These are phyloP conservation scores for Orthonevra nobilis DNA, from an alignment of 2,888 invertebrate genomes.

Conservation along the genomic window DNA sequence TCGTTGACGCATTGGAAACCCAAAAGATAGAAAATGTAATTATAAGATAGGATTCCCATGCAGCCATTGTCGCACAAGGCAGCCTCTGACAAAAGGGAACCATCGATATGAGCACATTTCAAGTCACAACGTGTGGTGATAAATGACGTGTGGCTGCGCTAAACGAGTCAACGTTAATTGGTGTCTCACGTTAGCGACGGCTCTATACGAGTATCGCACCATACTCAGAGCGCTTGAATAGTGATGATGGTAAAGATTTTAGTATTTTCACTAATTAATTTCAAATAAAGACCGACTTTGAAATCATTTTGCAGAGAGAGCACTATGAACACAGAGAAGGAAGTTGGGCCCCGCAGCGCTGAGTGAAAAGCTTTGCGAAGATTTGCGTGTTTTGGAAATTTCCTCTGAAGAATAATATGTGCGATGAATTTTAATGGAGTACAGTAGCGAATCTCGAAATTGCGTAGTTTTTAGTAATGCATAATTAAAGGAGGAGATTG, in stretches of 20 bases:
- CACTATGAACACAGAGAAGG: background rate
- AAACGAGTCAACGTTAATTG: slow-evolving; percentile 53
- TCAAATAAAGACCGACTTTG: slow-evolving; percentile 42
- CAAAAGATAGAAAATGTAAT: no score
- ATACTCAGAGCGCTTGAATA: background rate
- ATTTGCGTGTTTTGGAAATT: slow-evolving; percentile 41
- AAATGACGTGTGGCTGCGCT: slow-evolving; percentile 37
- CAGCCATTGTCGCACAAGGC: background rate
- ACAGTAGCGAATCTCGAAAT: slow-evolving; percentile 41
- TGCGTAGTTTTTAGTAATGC: no score
- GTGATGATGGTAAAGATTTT: slow-evolving; percentile 4
- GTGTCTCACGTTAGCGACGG: slow-evolving; percentile 29
- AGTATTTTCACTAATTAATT: slow-evolving; percentile 53
- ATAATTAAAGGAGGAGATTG: slow-evolving; percentile 35
- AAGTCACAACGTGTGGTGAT: slow-evolving; percentile 6
- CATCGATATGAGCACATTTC: background rate
- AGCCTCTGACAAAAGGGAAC: background rate
- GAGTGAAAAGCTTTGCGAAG: slow-evolving; percentile 24
- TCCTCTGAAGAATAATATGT: slow-evolving; percentile 40
- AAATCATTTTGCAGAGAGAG: slow-evolving; percentile 16
- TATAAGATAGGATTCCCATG: no score
- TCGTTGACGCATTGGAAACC: no score
- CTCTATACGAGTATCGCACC: background rate
- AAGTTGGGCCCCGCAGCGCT: slow-evolving; percentile 1
- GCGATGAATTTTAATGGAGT: slow-evolving; percentile 48